These are phyloP conservation scores for Tetragnatha montana DNA, from an alignment of 2,888 invertebrate species.

Conservation along the genomic window DNA sequence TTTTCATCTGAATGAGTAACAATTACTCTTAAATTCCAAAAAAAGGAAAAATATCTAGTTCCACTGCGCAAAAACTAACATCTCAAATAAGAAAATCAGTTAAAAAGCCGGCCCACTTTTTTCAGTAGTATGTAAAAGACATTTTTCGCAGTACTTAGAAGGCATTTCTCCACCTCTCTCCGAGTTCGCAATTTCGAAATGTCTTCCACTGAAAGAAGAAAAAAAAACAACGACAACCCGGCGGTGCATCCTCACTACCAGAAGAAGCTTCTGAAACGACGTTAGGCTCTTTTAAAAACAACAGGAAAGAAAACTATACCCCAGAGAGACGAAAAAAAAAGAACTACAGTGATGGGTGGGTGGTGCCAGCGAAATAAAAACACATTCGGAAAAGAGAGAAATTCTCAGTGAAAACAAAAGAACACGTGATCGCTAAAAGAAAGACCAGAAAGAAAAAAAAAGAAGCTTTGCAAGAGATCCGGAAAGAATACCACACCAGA, in stretches of 20 bases:
- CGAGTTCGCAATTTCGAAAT: neutral
- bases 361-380: neutral
- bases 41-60: no score
- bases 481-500: constrained; percentile 21
- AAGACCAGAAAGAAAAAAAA: neutral
- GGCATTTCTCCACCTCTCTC: neutral
- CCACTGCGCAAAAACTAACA: no score
- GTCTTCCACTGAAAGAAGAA: neutral
- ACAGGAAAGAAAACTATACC: constrained; percentile 8
- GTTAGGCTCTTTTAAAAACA: constrained; percentile 24
- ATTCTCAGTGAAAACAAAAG: constrained; percentile 47
- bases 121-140: neutral
- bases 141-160: neutral
- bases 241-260: neutral
- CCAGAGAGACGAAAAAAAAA: neutral
- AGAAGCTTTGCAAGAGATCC: neutral
- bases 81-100: no score
- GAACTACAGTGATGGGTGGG: neutral
- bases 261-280: constrained; percentile 14
- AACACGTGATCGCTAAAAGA: neutral
- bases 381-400: constrained; percentile 5
- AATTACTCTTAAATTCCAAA: no score
- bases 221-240: neutral
- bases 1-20: no score
- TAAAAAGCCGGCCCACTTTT: no score